Evolutionary conservation across 2,113 vertebrate genomes (phyloP).

Genomic region (Danionella cerebrum): DNA sequence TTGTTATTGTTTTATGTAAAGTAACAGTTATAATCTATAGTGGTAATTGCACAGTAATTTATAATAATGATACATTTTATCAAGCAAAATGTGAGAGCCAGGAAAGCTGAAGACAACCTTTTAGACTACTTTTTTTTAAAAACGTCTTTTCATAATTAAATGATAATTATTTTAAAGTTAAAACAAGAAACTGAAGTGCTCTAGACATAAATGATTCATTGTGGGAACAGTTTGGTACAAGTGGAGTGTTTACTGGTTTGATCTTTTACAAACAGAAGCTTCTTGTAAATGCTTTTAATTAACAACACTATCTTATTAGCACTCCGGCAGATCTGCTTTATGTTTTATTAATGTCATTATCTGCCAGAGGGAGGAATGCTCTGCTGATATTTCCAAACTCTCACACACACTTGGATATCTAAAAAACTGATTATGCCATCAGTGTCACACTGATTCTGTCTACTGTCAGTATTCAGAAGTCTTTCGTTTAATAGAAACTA

Average conservation of each 20-base stretch:
- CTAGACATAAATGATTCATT: neutral
- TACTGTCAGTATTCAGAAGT: neutral
- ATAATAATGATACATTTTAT: too few species aligned
- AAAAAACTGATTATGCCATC: slow-evolving; percentile 10
- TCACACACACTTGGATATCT: neutral
- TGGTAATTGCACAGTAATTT: too few species aligned
- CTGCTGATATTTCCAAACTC: slow-evolving; percentile 40
- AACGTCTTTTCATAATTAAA: too few species aligned
- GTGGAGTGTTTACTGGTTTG: neutral
- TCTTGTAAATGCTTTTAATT: slow-evolving; percentile 35
- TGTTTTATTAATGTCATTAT: slow-evolving; percentile 62
- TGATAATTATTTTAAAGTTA: too few species aligned
- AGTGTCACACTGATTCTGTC: neutral
- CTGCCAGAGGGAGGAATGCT: slow-evolving; percentile 52
- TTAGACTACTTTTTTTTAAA: too few species aligned
- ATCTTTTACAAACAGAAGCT: neutral
- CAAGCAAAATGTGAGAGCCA: too few species aligned
- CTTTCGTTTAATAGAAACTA: neutral
- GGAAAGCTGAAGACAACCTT: too few species aligned
- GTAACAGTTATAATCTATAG: too few species aligned
- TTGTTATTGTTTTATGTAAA: too few species aligned
- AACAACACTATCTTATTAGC: slow-evolving; percentile 38
- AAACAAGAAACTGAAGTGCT: neutral
- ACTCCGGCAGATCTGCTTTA: slow-evolving; percentile 51
- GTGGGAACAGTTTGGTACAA: neutral